Evolutionary conservation across 1,140 invertebrate genomes (phyloP).

Genomic region (Palaemon carinicauda): DNA sequence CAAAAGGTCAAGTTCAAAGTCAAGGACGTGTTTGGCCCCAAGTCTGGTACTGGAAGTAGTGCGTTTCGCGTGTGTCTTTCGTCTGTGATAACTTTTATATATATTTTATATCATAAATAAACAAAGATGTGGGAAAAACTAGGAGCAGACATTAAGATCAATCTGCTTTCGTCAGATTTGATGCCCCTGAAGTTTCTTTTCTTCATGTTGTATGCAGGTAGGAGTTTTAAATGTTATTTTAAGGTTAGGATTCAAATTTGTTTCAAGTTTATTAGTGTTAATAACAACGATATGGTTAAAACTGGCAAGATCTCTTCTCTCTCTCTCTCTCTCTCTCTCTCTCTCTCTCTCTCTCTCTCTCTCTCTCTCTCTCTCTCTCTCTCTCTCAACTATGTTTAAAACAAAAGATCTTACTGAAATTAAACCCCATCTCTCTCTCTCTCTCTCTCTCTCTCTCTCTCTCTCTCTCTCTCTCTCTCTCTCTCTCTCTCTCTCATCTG

Average conservation of each 20-base stretch:
- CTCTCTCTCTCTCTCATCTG: background rate
- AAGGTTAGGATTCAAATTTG: no score
- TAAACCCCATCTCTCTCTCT: no score
- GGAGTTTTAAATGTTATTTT: background rate
- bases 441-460: no score
- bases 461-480: background rate
- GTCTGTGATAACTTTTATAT: no score
- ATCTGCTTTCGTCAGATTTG: slow-evolving; percentile 41
- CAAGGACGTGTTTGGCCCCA: no score
- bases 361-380: no score
- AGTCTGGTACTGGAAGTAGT: no score
- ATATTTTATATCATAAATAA: no score
- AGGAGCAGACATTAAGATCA: slow-evolving; percentile 27
- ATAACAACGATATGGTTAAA: background rate
- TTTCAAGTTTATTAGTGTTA: background rate
- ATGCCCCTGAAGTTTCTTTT: slow-evolving; percentile 49
- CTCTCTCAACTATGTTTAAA: no score
- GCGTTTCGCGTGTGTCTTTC: no score
- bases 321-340: background rate
- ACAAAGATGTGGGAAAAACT: slow-evolving; percentile 41
- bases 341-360: background rate
- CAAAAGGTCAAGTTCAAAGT: no score
- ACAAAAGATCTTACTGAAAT: no score
- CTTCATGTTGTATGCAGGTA: slow-evolving; percentile 48
- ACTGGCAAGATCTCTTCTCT: background rate